Evolutionary conservation across 1,140 invertebrate genomes (phyloP).

Genomic region (Agrilus planipennis): DNA sequence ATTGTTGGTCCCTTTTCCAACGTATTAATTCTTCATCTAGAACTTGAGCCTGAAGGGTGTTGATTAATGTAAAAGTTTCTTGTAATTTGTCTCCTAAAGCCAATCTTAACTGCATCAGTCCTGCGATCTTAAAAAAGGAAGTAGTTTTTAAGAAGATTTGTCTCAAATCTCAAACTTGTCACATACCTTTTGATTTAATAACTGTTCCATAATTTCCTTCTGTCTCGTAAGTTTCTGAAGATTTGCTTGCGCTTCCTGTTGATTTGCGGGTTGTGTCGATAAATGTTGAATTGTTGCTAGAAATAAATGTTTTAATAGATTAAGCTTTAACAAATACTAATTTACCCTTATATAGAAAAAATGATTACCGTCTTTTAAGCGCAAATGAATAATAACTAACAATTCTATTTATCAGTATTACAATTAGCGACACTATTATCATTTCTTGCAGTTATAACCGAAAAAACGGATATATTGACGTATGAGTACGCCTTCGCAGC

Average conservation of each 20-base stretch:
- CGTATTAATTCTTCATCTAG: constrained; percentile 81
- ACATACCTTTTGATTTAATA: constrained; percentile 46
- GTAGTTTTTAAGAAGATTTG: neutral
- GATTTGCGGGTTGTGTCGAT: constrained; percentile 36
- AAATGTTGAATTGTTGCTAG: constrained; percentile 48
- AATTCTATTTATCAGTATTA: no score
- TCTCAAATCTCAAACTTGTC: neutral
- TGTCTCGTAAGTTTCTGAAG: constrained; percentile 43
- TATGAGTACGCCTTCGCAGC: no score
- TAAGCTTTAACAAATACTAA: no score
- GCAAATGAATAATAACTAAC: no score
- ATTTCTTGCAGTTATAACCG: no score
- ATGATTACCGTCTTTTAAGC: no score
- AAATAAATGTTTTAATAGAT: no score
- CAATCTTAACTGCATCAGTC: constrained; percentile 52
- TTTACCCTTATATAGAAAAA: no score
- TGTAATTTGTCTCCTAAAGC: constrained; percentile 65
- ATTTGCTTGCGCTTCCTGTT: constrained; percentile 36
- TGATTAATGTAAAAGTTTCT: constrained; percentile 55
- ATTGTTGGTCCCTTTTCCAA: constrained; percentile 90
- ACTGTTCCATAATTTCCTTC: constrained; percentile 49
- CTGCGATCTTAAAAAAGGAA: constrained; percentile 37
- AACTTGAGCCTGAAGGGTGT: constrained; percentile 64
- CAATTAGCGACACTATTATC: no score
- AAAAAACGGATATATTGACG: no score